Conservation (phyloP, 2,888 invertebrate genomes). For the Sphaerophoria taeniata region DNA sequence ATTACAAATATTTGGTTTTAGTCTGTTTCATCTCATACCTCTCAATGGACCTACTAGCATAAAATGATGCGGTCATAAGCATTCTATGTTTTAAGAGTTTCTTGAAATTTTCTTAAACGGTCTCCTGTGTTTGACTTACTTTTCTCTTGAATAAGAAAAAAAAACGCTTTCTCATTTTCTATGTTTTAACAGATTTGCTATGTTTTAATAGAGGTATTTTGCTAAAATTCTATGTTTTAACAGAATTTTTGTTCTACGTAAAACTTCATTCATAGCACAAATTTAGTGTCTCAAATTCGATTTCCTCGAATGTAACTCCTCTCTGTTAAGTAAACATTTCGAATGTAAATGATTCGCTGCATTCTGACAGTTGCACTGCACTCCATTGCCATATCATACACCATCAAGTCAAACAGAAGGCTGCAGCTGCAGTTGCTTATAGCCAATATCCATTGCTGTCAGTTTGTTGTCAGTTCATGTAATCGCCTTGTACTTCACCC, state of each 20-base stretch:
- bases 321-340: conserved; percentile 45
- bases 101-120: too few relatives aligned
- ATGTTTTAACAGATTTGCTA: too few relatives aligned
- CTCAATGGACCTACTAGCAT: too few relatives aligned
- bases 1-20: too few relatives aligned
- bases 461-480: conserved; percentile 56
- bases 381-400: conserved; percentile 1
- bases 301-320: conserved; percentile 22
- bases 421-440: background rate
- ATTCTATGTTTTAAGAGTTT: too few relatives aligned
- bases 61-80: too few relatives aligned
- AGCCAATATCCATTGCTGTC: conserved; percentile 36
- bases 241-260: background rate
- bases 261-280: background rate
- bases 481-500: conserved; percentile 5
- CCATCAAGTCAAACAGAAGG: background rate
- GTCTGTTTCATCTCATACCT: too few relatives aligned
- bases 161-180: too few relatives aligned
- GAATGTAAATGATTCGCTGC: conserved; percentile 45
- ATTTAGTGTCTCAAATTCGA: background rate
- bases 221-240: background rate
- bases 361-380: conserved; percentile 50
- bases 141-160: too few relatives aligned
- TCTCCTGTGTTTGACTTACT: too few relatives aligned
- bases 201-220: too few relatives aligned